A percentile compares a stretch with the other conserved stretches of the same genome.
Evolutionary conservation across 1,140 invertebrate genomes (phyloP).

Genomic region (Psilanteris sp.): DNA sequence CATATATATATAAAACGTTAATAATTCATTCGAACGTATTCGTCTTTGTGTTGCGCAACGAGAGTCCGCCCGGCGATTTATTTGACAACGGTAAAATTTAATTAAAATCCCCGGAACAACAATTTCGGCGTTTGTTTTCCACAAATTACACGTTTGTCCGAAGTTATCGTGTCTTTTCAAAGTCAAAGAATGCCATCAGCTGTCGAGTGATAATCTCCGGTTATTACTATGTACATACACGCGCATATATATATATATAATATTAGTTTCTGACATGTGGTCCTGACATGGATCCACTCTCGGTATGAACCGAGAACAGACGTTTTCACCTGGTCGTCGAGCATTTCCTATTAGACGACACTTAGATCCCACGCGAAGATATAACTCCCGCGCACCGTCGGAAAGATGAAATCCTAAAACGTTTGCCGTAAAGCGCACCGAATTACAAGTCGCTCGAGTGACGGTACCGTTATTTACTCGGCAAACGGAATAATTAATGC

Average conservation of each 20-base stretch:
- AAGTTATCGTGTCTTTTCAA: constrained; percentile 20
- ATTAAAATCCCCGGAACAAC: background rate
- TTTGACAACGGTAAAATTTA: background rate
- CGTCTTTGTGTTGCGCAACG: too few species aligned
- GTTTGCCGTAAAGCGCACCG: too few species aligned
- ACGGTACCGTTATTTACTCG: too few species aligned
- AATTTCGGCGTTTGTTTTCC: constrained; percentile 4
- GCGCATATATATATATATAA: too few species aligned
- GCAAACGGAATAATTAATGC: too few species aligned
- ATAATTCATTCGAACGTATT: too few species aligned
- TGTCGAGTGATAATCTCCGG: constrained; percentile 34
- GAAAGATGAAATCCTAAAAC: too few species aligned
- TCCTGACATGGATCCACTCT: constrained; percentile 1
- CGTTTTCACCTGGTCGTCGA: constrained; percentile 35
- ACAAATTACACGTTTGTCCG: constrained; percentile 9
- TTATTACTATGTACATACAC: constrained; percentile 25
- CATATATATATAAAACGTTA: too few species aligned
- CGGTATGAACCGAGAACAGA: background rate
- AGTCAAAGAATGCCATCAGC: constrained; percentile 14
- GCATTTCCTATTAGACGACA: constrained; percentile 1
- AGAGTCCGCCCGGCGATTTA: too few species aligned
- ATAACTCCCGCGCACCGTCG: background rate
- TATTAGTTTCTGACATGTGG: constrained; percentile 23
- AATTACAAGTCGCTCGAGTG: too few species aligned
- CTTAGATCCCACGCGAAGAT: constrained; percentile 16